Conservation (phyloP, 2,888 invertebrate genomes). For the Neoaliturus tenellus region DNA sequence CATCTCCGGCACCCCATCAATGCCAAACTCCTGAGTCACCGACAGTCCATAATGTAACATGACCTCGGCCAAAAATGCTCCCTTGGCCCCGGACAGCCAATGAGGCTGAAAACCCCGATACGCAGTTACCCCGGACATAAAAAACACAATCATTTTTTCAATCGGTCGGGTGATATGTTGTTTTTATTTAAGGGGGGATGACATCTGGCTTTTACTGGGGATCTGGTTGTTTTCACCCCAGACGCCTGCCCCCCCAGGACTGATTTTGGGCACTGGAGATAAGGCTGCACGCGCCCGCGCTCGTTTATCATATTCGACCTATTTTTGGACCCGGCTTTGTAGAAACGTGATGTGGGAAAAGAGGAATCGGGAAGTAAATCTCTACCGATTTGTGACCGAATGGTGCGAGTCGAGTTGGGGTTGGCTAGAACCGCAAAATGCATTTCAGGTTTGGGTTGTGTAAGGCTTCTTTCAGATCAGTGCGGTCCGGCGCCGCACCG, state of each 20-base stretch:
- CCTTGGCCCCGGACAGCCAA: conserved; percentile 20
- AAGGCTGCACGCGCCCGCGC: background rate
- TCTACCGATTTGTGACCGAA: background rate
- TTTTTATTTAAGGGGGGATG: conserved; percentile 54
- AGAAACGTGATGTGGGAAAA: background rate
- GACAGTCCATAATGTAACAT: conserved; percentile 37
- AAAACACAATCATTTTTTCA: conserved; percentile 58
- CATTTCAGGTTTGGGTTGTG: too few relatives aligned
- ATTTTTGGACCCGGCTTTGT: conserved; percentile 15
- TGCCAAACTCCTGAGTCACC: conserved; percentile 4
- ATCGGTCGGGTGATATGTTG: conserved; percentile 56
- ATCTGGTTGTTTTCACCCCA: conserved; percentile 58
- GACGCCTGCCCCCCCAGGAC: background rate
- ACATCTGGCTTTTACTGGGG: conserved; percentile 55
- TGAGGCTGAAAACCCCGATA: conserved; percentile 55
- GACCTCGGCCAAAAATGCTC: conserved; percentile 38
- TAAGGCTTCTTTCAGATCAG: too few relatives aligned
- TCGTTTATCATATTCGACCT: conserved; percentile 33
- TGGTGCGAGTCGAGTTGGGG: background rate
- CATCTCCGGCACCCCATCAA: background rate
- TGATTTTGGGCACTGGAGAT: background rate
- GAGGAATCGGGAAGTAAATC: background rate
- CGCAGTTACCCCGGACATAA: conserved; percentile 51
- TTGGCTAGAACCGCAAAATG: background rate
- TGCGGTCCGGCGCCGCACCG: too few relatives aligned